Evolutionary conservation across 2,888 invertebrate species (phyloP).

Genomic region (Meandrusa payeni): DNA sequence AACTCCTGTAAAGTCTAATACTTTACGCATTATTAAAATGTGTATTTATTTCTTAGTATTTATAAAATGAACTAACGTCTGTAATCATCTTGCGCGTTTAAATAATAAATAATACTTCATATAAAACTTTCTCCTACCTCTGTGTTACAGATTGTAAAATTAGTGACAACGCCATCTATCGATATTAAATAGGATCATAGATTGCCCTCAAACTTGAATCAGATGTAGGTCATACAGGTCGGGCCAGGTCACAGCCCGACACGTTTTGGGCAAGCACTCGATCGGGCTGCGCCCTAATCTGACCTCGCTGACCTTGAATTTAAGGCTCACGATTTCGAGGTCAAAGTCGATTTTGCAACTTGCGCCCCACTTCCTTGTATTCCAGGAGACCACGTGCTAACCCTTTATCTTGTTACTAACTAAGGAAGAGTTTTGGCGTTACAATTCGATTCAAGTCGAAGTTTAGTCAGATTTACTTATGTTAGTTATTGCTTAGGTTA

Average conservation of each 20-base stretch:
- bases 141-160: not conserved
- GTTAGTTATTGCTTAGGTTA: no score
- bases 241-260: slow-evolving; percentile 45
- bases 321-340: slow-evolving; percentile 46
- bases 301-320: slow-evolving; percentile 61
- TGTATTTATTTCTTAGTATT: no score
- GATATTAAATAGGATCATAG: slow-evolving; percentile 33
- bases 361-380: slow-evolving; percentile 32
- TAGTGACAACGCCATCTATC: slow-evolving; percentile 29
- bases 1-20: no score
- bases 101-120: no score
- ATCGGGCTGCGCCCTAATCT: slow-evolving; percentile 49
- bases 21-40: no score
- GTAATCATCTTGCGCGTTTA: no score
- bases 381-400: slow-evolving; percentile 12
- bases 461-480: no score
- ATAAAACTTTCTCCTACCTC: no score
- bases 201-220: slow-evolving; percentile 55
- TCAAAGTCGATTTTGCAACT: slow-evolving; percentile 37
- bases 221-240: slow-evolving; percentile 51
- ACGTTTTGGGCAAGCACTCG: slow-evolving; percentile 61
- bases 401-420: not conserved
- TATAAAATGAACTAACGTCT: no score
- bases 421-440: not conserved
- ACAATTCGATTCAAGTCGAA: no score